These are phyloP conservation scores for Pseudocheirus occidentalis DNA, from an alignment of 2,797 vertebrate species.

Conservation along the genomic window DNA sequence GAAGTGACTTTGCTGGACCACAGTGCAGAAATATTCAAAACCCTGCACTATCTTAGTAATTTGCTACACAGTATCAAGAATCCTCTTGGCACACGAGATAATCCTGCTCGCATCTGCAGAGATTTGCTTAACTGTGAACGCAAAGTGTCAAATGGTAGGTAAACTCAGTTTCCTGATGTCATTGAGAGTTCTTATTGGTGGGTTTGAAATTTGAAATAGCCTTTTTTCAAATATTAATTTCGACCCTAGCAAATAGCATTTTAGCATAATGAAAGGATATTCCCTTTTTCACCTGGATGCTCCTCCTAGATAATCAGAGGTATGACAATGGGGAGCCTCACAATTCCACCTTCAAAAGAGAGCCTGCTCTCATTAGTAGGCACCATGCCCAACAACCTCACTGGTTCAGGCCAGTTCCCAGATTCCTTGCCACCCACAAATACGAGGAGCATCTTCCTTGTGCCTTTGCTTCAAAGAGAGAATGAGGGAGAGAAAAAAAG, in stretches of 20 bases:
- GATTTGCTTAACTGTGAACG: constrained; percentile 94
- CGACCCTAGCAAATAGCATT: background rate
- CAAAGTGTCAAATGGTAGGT: constrained; percentile 91
- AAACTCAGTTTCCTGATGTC: constrained; percentile 6
- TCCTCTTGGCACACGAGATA: constrained; percentile 93
- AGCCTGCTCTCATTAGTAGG: background rate
- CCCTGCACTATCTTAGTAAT: constrained; percentile 92
- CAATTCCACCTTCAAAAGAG: background rate
- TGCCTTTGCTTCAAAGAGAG: background rate
- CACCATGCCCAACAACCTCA: background rate
- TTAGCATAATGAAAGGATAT: constrained; percentile 42
- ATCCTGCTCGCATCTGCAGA: constrained; percentile 95
- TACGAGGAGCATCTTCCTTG: background rate
- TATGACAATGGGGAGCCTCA: background rate
- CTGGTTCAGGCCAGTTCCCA: background rate
- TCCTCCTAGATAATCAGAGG: background rate
- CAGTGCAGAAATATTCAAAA: constrained; percentile 92
- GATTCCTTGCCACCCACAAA: background rate
- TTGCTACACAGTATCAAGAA: constrained; percentile 94
- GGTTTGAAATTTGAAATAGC: constrained; percentile 11
- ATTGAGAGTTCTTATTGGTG: background rate
- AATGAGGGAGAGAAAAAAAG: background rate
- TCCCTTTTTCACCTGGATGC: background rate
- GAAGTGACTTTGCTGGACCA: constrained; percentile 89
- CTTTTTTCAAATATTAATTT: constrained; percentile 50